Conservation (phyloP, 2,888 invertebrate genomes). For the Myathropa florea region DNA sequence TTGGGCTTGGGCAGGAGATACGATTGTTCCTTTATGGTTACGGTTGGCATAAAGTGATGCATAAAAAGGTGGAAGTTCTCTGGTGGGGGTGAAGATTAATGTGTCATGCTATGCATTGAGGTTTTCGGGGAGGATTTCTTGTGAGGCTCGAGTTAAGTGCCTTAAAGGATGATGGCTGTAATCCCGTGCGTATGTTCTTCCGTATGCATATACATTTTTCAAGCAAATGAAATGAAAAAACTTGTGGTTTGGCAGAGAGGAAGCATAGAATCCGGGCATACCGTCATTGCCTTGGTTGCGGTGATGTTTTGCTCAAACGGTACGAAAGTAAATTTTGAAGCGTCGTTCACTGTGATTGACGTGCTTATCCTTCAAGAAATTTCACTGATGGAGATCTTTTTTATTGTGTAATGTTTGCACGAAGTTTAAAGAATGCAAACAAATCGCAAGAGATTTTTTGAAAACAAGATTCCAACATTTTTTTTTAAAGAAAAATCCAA, state of each 20-base stretch:
- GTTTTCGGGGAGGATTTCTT: background rate
- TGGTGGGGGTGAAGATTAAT: background rate
- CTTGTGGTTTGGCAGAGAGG: background rate
- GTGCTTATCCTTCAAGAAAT: too few species aligned
- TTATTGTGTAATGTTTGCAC: too few species aligned
- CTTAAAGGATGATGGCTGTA: background rate
- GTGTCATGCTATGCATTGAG: background rate
- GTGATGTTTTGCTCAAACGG: too few species aligned
- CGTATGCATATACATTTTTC: background rate
- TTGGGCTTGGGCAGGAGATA: background rate
- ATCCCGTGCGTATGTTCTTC: background rate
- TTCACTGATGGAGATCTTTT: too few species aligned
- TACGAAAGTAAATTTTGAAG: too few species aligned
- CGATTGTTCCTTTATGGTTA: conserved; percentile 36
- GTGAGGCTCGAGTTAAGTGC: background rate
- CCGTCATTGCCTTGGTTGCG: too few species aligned
- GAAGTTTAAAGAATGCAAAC: too few species aligned
- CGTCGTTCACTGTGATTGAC: too few species aligned
- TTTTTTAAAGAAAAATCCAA: too few species aligned
- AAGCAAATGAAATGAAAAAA: background rate
- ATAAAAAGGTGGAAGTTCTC: background rate
- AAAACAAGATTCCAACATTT: too few species aligned
- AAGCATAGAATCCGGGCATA: too few species aligned
- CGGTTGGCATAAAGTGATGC: background rate
- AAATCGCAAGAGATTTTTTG: too few species aligned